Evolutionary conservation across 2,797 vertebrate genomes (phyloP).

Genomic region (Cichlasoma orientale): DNA sequence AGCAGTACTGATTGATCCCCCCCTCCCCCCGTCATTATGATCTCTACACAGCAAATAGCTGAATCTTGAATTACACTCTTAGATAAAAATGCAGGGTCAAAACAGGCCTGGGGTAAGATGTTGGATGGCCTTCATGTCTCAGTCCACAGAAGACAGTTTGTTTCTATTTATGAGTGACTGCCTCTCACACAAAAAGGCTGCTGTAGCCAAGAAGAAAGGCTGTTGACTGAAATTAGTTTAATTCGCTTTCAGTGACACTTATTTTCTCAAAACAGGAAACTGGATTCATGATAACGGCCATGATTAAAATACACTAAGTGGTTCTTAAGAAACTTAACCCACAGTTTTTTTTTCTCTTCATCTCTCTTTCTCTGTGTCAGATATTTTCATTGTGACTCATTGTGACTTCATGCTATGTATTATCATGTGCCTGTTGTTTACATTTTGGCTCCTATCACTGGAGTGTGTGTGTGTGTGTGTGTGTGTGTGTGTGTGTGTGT

Average conservation of each 20-base stretch:
- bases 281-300: slow-evolving; percentile 12
- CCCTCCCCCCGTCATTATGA: slow-evolving; percentile 31
- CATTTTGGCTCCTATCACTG: no score
- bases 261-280: slow-evolving; percentile 34
- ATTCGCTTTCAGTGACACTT: slow-evolving; percentile 17
- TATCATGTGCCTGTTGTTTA: no score
- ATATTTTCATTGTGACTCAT: slow-evolving; percentile 36
- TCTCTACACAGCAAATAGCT: slow-evolving; percentile 26
- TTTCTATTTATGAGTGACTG: slow-evolving; percentile 24
- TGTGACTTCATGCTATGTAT: slow-evolving; percentile 41
- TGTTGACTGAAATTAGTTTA: slow-evolving; percentile 20
- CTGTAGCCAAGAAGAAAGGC: slow-evolving; percentile 10
- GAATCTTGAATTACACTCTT: slow-evolving; percentile 19
- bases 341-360: not conserved
- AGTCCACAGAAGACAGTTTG: slow-evolving; percentile 46
- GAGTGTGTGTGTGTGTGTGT: no score
- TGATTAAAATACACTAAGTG: slow-evolving; percentile 24
- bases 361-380: slow-evolving; percentile 2
- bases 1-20: slow-evolving; percentile 6
- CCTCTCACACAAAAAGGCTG: slow-evolving; percentile 13
- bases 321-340: slow-evolving; percentile 25
- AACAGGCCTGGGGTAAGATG: slow-evolving; percentile 15
- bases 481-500: no score
- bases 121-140: slow-evolving; percentile 29
- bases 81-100: slow-evolving; percentile 17